Evolutionary conservation across 2,797 vertebrate species (phyloP).

Genomic region (Lacerta viridis): DNA sequence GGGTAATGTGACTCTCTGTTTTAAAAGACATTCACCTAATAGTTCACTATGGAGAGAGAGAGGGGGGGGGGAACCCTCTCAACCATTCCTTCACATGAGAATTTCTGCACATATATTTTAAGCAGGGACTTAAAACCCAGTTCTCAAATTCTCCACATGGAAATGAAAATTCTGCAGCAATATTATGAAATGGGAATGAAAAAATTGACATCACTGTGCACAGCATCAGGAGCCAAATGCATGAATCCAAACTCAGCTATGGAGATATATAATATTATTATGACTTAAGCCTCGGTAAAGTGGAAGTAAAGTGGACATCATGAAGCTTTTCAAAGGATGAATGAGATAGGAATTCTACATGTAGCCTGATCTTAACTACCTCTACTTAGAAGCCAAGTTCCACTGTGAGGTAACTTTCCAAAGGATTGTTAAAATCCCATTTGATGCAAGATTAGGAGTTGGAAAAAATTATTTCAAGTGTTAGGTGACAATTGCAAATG

Average conservation of each 20-base stretch:
- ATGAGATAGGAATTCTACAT: background rate
- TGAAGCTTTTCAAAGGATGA: background rate
- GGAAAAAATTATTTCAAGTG: background rate
- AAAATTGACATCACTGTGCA: background rate
- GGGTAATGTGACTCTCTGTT: slow-evolving; percentile 34
- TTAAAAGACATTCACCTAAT: background rate
- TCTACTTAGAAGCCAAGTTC: background rate
- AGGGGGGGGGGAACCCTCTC: background rate
- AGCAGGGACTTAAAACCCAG: background rate
- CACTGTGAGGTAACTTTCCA: background rate
- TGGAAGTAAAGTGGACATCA: background rate
- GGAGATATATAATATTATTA: background rate
- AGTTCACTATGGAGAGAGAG: slow-evolving; percentile 29
- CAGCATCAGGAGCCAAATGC: background rate
- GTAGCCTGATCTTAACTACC: background rate
- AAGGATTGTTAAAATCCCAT: background rate
- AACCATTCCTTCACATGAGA: slow-evolving; percentile 19
- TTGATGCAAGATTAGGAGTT: background rate
- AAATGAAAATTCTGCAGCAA: background rate
- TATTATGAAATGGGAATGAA: background rate
- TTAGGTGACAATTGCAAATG: no score
- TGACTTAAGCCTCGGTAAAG: background rate
- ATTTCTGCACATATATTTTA: slow-evolving; percentile 4
- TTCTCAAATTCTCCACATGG: no score
- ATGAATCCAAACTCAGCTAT: background rate